Percentiles rank a stretch among this genome's conserved stretches.
Evolutionary conservation across 2,888 invertebrate species (phyloP).

Genomic region (Lobophora halterata): DNA sequence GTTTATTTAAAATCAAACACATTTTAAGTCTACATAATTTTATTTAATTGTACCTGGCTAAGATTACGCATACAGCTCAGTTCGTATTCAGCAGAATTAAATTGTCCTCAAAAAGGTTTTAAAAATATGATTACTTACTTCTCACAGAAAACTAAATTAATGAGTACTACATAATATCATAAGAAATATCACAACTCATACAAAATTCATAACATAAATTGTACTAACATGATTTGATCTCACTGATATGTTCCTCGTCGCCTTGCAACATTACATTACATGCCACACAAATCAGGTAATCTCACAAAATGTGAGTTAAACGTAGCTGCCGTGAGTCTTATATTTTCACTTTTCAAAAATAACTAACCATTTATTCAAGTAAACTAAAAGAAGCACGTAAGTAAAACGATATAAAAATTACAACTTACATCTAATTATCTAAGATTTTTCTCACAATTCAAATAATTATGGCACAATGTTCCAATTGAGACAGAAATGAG

Average conservation of each 20-base stretch:
- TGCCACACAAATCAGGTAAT: no score
- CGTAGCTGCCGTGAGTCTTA: no score
- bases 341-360: no score
- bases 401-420: conserved; percentile 1
- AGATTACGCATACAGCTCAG: conserved; percentile 8
- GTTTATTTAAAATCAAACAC: no score
- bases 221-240: conserved; percentile 15
- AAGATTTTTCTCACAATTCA: no score
- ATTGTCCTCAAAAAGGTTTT: no score
- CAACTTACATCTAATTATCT: conserved; percentile 1
- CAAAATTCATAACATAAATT: conserved; percentile 13
- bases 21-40: no score
- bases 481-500: conserved; percentile 22
- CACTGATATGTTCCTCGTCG: conserved; percentile 12
- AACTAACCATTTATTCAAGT: no score
- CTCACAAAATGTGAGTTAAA: no score
- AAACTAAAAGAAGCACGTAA: conserved; percentile 9
- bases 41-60: conserved; percentile 13
- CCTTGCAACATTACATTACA: neutral
- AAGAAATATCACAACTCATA: conserved; percentile 20
- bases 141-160: conserved; percentile 6
- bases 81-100: neutral
- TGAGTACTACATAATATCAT: conserved; percentile 11
- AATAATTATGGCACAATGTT: conserved; percentile 23
- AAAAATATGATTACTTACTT: conserved; percentile 1